Conservation (phyloP, 2,888 invertebrate species). For the Drosophila monieri region DNA sequence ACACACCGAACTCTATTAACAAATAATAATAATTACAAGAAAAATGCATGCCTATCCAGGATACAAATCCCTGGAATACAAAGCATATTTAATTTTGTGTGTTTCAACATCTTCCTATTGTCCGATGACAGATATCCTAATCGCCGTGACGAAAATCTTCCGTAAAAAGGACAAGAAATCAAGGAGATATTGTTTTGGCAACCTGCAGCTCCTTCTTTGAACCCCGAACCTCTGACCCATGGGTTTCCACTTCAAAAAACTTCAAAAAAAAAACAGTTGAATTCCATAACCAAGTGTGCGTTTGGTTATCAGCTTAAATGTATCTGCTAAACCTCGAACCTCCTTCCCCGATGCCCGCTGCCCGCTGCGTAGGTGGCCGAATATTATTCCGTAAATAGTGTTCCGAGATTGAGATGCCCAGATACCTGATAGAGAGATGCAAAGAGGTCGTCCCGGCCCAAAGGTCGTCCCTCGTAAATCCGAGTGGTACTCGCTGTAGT, state of each 20-base stretch:
- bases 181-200: conserved; percentile 36
- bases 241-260: conserved; percentile 31
- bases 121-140: conserved; percentile 25
- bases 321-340: conserved; percentile 18
- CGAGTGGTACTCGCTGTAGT: conserved; percentile 48
- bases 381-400: conserved; percentile 12
- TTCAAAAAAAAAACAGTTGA: not conserved
- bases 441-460: conserved; percentile 19
- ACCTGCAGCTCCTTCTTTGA: conserved; percentile 37
- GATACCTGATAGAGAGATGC: conserved; percentile 17
- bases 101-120: conserved; percentile 26
- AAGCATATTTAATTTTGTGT: conserved; percentile 1
- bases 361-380: conserved; percentile 31
- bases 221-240: conserved; percentile 28
- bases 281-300: conserved; percentile 19
- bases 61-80: conserved; percentile 6
- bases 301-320: conserved; percentile 35
- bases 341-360: conserved; percentile 1
- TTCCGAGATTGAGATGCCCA: conserved; percentile 35
- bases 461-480: conserved; percentile 60
- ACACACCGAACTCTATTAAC: conserved; percentile 33
- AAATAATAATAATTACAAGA: conserved; percentile 6
- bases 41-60: not conserved
- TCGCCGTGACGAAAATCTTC: conserved; percentile 14
- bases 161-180: conserved; percentile 28